Evolutionary conservation across 2,888 invertebrate genomes (phyloP).

Genomic region (Helicoverpa assulta): DNA sequence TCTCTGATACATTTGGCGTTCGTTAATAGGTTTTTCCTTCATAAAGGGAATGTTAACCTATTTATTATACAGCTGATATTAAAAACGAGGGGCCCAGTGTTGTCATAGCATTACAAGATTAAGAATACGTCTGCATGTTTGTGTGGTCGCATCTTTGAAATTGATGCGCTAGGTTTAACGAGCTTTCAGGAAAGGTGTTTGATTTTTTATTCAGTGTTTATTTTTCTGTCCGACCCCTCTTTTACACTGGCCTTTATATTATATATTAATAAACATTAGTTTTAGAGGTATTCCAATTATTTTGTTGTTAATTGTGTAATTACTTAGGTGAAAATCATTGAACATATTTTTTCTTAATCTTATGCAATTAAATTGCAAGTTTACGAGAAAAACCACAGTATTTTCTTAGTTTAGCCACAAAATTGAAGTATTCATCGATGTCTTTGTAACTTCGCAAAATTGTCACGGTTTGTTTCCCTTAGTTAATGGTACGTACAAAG

Average conservation of each 20-base stretch:
- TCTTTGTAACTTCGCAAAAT: constrained; percentile 70
- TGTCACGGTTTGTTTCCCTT: constrained; percentile 85
- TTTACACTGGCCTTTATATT: too few species aligned
- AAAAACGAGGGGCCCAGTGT: constrained; percentile 78
- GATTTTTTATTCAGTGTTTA: too few species aligned
- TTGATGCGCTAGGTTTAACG: not conserved
- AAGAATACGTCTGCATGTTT: constrained; percentile 67
- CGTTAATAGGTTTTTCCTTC: constrained; percentile 90
- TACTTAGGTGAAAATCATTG: too few species aligned
- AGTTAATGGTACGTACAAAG: constrained; percentile 73
- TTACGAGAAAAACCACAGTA: constrained; percentile 4
- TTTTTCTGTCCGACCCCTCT: too few species aligned
- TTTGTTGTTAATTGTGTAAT: too few species aligned
- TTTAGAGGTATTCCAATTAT: too few species aligned
- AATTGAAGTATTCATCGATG: constrained; percentile 11
- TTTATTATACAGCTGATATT: constrained; percentile 89
- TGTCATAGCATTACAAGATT: constrained; percentile 61
- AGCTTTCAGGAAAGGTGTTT: too few species aligned
- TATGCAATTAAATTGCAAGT: too few species aligned
- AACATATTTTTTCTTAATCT: too few species aligned
- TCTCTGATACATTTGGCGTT: constrained; percentile 86
- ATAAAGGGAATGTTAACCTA: constrained; percentile 90
- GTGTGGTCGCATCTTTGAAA: constrained; percentile 64
- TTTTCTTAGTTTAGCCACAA: constrained; percentile 16
- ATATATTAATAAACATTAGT: too few species aligned